Evolutionary conservation across 2,888 invertebrate genomes (phyloP).

Genomic region (Pandemis heparana): DNA sequence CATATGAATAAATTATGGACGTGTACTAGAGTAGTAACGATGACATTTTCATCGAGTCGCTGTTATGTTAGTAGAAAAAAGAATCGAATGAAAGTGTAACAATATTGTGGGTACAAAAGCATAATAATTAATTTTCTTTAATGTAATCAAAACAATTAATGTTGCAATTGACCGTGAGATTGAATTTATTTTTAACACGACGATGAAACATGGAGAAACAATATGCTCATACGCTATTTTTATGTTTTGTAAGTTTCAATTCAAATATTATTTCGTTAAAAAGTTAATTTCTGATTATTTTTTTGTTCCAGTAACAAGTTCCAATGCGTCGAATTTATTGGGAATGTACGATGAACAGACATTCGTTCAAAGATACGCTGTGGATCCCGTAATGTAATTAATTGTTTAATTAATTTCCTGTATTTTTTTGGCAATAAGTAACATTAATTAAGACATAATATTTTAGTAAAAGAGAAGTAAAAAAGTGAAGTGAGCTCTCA

Average conservation of each 20-base stretch:
- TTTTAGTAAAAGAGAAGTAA: no score
- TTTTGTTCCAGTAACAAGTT: not conserved
- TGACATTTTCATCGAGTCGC: slow-evolving; percentile 23
- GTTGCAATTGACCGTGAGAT: not conserved
- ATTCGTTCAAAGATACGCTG: not conserved
- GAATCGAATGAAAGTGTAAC: no score
- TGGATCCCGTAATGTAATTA: not conserved
- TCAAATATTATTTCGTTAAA: not conserved
- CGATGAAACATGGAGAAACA: not conserved
- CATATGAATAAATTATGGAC: slow-evolving; percentile 29
- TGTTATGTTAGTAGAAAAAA: no score
- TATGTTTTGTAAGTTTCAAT: not conserved
- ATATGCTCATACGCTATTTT: not conserved
- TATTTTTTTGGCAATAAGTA: no score
- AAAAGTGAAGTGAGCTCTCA: no score
- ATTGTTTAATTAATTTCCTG: not conserved
- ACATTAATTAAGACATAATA: no score
- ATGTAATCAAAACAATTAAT: slow-evolving; percentile 1
- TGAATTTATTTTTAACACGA: not conserved
- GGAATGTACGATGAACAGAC: not conserved
- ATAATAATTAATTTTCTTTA: not conserved
- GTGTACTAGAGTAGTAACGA: not conserved
- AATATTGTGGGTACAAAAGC: no score
- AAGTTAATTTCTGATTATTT: not conserved
- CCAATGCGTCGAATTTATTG: not conserved